Evolutionary conservation across 2,888 invertebrate species (phyloP), one percentile per base, ranked within the genome.

Genomic region (Erebia palarica): DNA sequence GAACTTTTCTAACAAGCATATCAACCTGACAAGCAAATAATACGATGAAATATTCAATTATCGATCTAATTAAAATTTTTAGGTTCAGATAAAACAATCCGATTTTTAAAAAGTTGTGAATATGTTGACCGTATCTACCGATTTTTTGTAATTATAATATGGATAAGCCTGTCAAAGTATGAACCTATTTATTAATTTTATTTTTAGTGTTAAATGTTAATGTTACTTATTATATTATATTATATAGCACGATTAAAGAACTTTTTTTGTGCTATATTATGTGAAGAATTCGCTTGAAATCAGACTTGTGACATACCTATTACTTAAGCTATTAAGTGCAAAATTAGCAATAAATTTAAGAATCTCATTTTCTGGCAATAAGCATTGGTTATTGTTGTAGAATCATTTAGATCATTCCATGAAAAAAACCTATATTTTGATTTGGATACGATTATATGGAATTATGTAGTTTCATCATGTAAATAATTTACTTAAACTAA

Each of bases 351-450:
- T 80, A 80, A 81, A 77, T 72, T 75, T 80, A 78, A 78, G 84
- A 87, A 87, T 87, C 84, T 87, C 84, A 83, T 65, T 73, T 72
- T 76, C 69, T 74, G 73, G 66, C 74, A 75, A 51, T 66, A 27
- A 14, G 67, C 74, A 73, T 76, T 55, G 16, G 18, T 47, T 47
- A 55, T 18, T 58, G 57, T 27, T 13, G 3, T 78, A 78, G 74
- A 77, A 75, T 81, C 81, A 82, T 82, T 78, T 79, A 75, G 77
- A 87, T 87, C 85, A 87, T 88, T 88, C 86, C 87, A 87, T 84
- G 78, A 71, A 79, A 80, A 71, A 55, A 55, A 68, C 69, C 59
- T 73, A 70, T 66, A 75, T 76, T 71, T 72, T 67, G 69, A 75
- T 64, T 73, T 68, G 13, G 5, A 42, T 68, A 44, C 55, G 65